These are phyloP conservation scores for Caerostris extrusa DNA, from an alignment of 1,140 invertebrate species.

Conservation along the genomic window DNA sequence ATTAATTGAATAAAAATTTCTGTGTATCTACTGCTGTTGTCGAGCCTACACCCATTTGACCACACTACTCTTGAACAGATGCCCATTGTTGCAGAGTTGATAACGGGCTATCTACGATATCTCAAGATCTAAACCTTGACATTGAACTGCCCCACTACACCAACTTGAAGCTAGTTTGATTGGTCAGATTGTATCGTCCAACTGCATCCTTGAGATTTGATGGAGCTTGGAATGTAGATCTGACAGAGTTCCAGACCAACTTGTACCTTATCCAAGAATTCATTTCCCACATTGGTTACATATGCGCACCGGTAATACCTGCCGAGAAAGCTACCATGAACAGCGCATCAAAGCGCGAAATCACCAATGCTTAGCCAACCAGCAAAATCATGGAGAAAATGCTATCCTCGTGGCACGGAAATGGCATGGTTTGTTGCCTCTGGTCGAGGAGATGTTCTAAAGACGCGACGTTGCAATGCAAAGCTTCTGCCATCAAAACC, in stretches of 20 bases:
- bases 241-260: conserved; percentile 95
- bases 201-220: conserved; percentile 87
- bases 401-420: conserved; percentile 82
- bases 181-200: conserved; percentile 85
- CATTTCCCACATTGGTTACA: conserved; percentile 88
- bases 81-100: conserved; percentile 86
- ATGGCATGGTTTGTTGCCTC: conserved; percentile 91
- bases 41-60: conserved; percentile 82
- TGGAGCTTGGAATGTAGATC: conserved; percentile 87
- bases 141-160: conserved; percentile 92
- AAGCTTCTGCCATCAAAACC: conserved; percentile 91
- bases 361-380: conserved; percentile 84
- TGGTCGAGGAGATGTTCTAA: conserved; percentile 89
- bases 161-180: conserved; percentile 84
- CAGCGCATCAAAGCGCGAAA: conserved; percentile 71
- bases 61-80: conserved; percentile 82
- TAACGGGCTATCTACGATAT: conserved; percentile 95
- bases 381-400: conserved; percentile 91
- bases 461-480: conserved; percentile 91
- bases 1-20: no score
- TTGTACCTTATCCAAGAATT: conserved; percentile 86
- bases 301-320: conserved; percentile 92
- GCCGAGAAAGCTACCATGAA: conserved; percentile 84
- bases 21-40: conserved; percentile 84
- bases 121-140: conserved; percentile 92